Conservation (phyloP, 2,888 invertebrate species). For the Abscondita cerata region DNA sequence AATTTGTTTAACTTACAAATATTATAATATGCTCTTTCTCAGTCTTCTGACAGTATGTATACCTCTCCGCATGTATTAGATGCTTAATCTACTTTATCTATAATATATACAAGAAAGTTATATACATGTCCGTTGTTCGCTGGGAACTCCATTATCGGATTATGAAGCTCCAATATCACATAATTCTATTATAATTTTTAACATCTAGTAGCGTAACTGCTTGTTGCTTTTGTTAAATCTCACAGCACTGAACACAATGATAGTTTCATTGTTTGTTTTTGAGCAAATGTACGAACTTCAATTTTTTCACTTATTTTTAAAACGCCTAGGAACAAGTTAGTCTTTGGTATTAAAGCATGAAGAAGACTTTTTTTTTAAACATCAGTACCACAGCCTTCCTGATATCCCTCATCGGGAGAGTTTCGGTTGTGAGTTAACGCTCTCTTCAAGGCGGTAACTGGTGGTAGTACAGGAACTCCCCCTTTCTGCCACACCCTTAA, state of each 20-base stretch:
- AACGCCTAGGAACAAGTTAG: constrained; percentile 39
- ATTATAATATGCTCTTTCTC: constrained; percentile 44
- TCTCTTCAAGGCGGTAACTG: constrained; percentile 84
- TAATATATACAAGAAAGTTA: constrained; percentile 39
- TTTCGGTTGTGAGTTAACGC: constrained; percentile 84
- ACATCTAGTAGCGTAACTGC: constrained; percentile 23
- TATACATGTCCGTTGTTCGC: constrained; percentile 38
- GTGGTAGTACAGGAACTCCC: constrained; percentile 82
- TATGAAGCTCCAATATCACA: constrained; percentile 33
- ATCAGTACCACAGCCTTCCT: constrained; percentile 92
- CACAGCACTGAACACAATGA: constrained; percentile 38
- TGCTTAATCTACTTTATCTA: constrained; percentile 42
- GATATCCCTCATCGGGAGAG: constrained; percentile 90
- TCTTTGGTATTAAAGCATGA: constrained; percentile 41
- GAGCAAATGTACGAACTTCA: constrained; percentile 29
- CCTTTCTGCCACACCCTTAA: constrained; percentile 88
- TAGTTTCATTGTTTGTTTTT: constrained; percentile 30
- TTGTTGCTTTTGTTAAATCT: constrained; percentile 29
- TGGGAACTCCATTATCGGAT: constrained; percentile 28
- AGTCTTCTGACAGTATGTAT: constrained; percentile 57
- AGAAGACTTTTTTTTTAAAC: constrained; percentile 68
- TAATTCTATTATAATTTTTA: constrained; percentile 34
- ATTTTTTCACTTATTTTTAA: constrained; percentile 19
- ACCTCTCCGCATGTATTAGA: constrained; percentile 44
- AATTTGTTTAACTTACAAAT: constrained; percentile 44